phyloP scores from a whole-genome alignment of 2,888 invertebrate genomes.

The Dolichomitus sp. region DNA sequence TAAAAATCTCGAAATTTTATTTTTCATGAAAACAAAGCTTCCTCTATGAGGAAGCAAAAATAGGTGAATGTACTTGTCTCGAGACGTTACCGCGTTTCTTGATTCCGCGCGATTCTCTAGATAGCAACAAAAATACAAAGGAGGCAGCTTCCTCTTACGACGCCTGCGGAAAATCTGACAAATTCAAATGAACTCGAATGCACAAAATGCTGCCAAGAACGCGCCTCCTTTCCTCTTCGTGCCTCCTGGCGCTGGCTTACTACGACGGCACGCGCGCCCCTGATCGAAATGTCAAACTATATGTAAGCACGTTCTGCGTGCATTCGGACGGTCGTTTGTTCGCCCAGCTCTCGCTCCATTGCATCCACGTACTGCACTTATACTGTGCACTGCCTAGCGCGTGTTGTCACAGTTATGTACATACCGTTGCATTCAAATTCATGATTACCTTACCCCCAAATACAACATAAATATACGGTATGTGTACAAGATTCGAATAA shows the following conservation, averaged over 20 bases:
- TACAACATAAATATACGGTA: constrained; percentile 1
- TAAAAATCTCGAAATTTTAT: no score
- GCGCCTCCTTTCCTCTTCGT: constrained; percentile 41
- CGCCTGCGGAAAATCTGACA: constrained; percentile 77
- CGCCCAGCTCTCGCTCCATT: constrained; percentile 19
- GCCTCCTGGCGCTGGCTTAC: constrained; percentile 40
- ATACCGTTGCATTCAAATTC: constrained; percentile 7
- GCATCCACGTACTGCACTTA: constrained; percentile 44
- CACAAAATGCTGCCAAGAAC: constrained; percentile 68
- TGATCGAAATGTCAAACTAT: constrained; percentile 52
- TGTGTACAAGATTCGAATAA: neutral
- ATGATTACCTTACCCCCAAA: constrained; percentile 2
- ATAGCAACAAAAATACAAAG: neutral
- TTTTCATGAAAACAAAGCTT: no score
- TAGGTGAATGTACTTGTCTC: no score
- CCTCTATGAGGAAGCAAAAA: no score
- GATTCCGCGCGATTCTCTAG: neutral
- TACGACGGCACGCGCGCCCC: constrained; percentile 57
- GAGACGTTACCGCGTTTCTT: no score
- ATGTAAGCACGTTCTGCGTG: constrained; percentile 39
- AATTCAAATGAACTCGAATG: constrained; percentile 79
- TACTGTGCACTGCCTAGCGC: constrained; percentile 10
- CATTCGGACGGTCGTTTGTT: constrained; percentile 18
- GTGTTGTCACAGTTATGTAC: constrained; percentile 43
- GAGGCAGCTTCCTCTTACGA: constrained; percentile 24